Evolutionary conservation across 2,888 invertebrate species (phyloP).

Genomic region (Luffia ferchaultella): DNA sequence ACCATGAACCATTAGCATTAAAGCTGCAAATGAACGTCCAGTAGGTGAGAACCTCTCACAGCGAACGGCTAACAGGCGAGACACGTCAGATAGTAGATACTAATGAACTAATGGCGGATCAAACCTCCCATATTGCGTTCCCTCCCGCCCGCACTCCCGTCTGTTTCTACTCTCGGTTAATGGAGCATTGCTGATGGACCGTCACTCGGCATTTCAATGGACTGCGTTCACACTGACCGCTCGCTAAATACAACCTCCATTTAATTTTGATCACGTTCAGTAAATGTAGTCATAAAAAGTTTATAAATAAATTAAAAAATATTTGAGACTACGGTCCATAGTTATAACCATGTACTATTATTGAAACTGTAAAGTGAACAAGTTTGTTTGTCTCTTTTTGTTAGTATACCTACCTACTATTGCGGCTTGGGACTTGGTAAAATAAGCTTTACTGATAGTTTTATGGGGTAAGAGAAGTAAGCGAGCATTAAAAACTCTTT

Average conservation of each 20-base stretch:
- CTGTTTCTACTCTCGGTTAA: slow-evolving; percentile 32
- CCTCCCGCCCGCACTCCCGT: slow-evolving; percentile 19
- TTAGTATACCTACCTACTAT: too few species aligned
- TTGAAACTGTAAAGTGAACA: too few species aligned
- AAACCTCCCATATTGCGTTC: slow-evolving; percentile 31
- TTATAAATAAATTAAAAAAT: too few species aligned
- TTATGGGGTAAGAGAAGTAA: too few species aligned
- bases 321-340: too few species aligned
- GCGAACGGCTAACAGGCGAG: slow-evolving; percentile 25
- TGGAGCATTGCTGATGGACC: slow-evolving; percentile 56
- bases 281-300: not conserved
- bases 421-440: too few species aligned
- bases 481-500: too few species aligned
- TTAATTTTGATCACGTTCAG: not conserved
- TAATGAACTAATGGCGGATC: slow-evolving; percentile 62
- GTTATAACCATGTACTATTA: too few species aligned
- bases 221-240: slow-evolving; percentile 51
- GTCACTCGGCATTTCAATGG: slow-evolving; percentile 63
- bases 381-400: too few species aligned
- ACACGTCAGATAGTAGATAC: slow-evolving; percentile 34
- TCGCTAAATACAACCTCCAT: slow-evolving; percentile 1
- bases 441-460: too few species aligned
- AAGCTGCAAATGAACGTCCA: too few species aligned
- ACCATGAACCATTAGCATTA: too few species aligned
- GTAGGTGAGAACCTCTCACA: slow-evolving; percentile 5